These are phyloP conservation scores for Pyrocoelia pectoralis DNA, from an alignment of 2,888 invertebrate genomes.

Conservation along the genomic window DNA sequence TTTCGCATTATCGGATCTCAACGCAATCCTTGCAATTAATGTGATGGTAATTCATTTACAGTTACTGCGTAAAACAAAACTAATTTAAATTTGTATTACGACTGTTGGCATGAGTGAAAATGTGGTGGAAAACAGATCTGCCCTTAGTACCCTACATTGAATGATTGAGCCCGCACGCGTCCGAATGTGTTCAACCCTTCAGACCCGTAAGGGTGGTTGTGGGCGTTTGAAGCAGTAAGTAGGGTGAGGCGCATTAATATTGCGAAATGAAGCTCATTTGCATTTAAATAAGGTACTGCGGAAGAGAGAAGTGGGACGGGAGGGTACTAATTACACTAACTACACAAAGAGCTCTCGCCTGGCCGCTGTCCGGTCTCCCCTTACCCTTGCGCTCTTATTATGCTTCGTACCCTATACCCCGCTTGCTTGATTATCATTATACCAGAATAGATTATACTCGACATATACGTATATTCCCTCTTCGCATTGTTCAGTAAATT, in stretches of 20 bases:
- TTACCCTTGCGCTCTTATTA: constrained; percentile 50
- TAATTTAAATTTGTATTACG: constrained; percentile 21
- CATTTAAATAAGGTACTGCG: constrained; percentile 82
- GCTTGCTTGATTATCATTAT: constrained; percentile 59
- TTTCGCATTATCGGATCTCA: too few relatives aligned
- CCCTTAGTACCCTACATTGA: constrained; percentile 38
- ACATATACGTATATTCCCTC: constrained; percentile 36
- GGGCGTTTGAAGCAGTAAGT: constrained; percentile 46
- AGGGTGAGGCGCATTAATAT: constrained; percentile 81
- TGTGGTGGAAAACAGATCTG: constrained; percentile 35
- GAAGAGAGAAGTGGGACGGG: constrained; percentile 46
- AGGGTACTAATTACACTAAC: constrained; percentile 63
- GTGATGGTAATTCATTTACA: constrained; percentile 2
- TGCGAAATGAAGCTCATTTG: constrained; percentile 90
- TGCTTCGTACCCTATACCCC: constrained; percentile 52
- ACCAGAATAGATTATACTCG: constrained; percentile 59
- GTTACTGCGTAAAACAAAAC: constrained; percentile 15
- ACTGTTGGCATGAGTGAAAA: constrained; percentile 24
- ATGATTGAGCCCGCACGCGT: constrained; percentile 45
- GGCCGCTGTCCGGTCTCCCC: constrained; percentile 56
- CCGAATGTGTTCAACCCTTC: constrained; percentile 46
- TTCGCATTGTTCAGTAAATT: constrained; percentile 33
- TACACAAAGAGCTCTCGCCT: constrained; percentile 63
- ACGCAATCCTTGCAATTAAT: too few relatives aligned
- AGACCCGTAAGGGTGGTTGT: constrained; percentile 42